Percentiles rank a stretch among this genome's conserved stretches.
These are phyloP conservation scores for Callyntrura guangdongensis DNA, from an alignment of 2,888 invertebrate genomes.

Conservation along the genomic window DNA sequence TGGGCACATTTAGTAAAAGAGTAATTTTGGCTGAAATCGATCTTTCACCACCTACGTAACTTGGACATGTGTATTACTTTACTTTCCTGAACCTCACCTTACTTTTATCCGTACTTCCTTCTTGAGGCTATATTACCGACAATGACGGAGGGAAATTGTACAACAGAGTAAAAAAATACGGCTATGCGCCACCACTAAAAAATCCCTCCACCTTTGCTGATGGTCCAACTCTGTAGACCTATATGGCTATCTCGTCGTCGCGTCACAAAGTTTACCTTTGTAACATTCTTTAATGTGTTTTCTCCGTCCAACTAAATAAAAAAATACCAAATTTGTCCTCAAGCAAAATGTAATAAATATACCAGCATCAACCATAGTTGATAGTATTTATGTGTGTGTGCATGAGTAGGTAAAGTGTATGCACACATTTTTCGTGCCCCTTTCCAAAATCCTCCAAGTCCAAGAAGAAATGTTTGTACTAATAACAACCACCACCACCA, in stretches of 20 bases:
- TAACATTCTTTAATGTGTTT: slow-evolving; percentile 28
- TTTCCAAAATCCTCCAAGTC: background rate
- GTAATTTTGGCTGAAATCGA: slow-evolving; percentile 75
- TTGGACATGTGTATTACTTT: slow-evolving; percentile 32
- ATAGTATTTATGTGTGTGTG: too few relatives aligned
- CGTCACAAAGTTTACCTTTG: slow-evolving; percentile 50
- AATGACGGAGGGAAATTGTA: background rate
- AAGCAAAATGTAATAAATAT: slow-evolving; percentile 55
- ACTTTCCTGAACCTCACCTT: background rate
- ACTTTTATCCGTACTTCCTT: slow-evolving; percentile 3
- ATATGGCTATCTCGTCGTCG: slow-evolving; percentile 23
- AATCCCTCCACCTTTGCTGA: background rate
- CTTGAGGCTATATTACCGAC: slow-evolving; percentile 33
- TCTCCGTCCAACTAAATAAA: slow-evolving; percentile 34
- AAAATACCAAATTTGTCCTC: slow-evolving; percentile 12
- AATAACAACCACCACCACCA: background rate
- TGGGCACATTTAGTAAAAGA: slow-evolving; percentile 26
- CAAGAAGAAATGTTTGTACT: too few relatives aligned
- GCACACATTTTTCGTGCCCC: background rate
- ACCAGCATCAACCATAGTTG: slow-evolving; percentile 37
- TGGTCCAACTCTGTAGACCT: background rate
- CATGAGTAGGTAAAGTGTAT: background rate
- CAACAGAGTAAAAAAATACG: background rate
- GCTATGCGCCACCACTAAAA: background rate
- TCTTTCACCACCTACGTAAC: slow-evolving; percentile 76